Percentiles rank a stretch among this genome's conserved stretches.
Evolutionary conservation across 2,113 vertebrate genomes (phyloP).

Genomic region (Gorsachius goisagi): DNA sequence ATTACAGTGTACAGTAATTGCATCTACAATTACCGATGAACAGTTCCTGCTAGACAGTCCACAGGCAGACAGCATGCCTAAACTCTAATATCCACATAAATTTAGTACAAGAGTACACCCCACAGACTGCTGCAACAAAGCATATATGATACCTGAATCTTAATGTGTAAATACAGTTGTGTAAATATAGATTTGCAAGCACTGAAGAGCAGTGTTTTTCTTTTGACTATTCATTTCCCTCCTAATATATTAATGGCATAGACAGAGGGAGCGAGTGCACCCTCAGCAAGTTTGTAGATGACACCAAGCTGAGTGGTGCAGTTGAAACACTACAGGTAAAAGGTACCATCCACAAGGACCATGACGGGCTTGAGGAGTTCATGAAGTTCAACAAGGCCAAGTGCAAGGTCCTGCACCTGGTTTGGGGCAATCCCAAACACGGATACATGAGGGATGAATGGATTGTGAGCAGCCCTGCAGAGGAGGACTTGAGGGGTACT

Average conservation of each 20-base stretch:
- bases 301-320: background rate
- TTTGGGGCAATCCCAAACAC: background rate
- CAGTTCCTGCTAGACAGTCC: background rate
- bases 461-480: background rate
- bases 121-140: background rate
- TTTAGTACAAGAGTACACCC: too few species aligned
- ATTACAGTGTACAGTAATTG: background rate
- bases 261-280: background rate
- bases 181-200: background rate
- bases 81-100: background rate
- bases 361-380: rapidly evolving
- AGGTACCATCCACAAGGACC: background rate
- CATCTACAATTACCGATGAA: background rate
- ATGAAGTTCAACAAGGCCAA: background rate
- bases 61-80: background rate
- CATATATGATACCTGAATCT: background rate
- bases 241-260: background rate
- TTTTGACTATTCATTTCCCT: background rate
- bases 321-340: background rate
- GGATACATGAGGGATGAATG: background rate
- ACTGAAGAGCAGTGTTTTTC: background rate
- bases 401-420: background rate
- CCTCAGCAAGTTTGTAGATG: background rate
- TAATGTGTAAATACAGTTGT: background rate
- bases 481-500: background rate